Evolutionary conservation across 2,797 vertebrate genomes (phyloP).

Genomic region (Poeciliopsis paucimaculata): DNA sequence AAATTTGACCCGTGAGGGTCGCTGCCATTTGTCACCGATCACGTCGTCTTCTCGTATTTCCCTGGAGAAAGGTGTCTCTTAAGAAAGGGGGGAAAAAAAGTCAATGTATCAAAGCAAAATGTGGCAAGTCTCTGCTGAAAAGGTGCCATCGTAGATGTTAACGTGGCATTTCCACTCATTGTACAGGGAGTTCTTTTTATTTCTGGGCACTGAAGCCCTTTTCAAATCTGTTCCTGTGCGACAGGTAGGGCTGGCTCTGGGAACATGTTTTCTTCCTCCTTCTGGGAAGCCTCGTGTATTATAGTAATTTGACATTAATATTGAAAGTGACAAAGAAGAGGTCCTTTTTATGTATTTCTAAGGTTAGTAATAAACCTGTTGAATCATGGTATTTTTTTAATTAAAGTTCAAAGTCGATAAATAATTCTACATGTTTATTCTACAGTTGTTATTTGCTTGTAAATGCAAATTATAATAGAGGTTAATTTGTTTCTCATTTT

Average conservation of each 20-base stretch:
- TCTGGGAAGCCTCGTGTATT: not conserved
- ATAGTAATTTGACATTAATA: not conserved
- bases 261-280: not conserved
- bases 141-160: conserved; percentile 4
- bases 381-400: too few species aligned
- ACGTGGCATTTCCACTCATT: conserved; percentile 9
- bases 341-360: not conserved
- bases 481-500: not conserved
- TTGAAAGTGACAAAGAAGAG: not conserved
- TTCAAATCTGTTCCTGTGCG: not conserved
- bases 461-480: not conserved
- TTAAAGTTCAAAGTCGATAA: not conserved
- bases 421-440: not conserved
- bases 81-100: not conserved
- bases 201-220: conserved; percentile 7
- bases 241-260: not conserved
- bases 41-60: not conserved
- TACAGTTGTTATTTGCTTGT: not conserved
- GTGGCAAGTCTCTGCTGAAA: not conserved
- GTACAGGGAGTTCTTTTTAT: not conserved
- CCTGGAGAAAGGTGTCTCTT: not conserved
- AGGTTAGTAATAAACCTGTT: not conserved
- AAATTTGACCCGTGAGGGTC: not conserved
- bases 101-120: not conserved
- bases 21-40: not conserved